Evolutionary conservation across 2,888 invertebrate genomes (phyloP).

Genomic region (Standfussiana lucernea): DNA sequence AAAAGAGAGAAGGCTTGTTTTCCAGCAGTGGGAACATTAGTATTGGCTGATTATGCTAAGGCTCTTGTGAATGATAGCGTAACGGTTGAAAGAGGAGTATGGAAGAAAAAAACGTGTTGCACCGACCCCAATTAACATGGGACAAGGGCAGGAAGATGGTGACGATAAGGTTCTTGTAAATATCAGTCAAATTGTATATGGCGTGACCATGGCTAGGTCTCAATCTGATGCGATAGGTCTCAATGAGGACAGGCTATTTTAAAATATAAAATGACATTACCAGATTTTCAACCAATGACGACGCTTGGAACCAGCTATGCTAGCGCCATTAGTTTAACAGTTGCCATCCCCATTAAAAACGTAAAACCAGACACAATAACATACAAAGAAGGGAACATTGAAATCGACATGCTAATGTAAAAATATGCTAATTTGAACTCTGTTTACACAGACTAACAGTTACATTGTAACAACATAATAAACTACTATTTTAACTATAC

Average conservation of each 20-base stretch:
- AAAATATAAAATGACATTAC: neutral
- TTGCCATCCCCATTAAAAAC: neutral
- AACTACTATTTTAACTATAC: slow-evolving; percentile 63
- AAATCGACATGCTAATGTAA: slow-evolving; percentile 40
- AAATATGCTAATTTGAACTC: slow-evolving; percentile 49
- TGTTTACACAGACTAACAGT: slow-evolving; percentile 55
- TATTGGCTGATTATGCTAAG: neutral
- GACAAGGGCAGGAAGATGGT: no score
- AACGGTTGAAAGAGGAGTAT: no score
- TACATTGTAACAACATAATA: slow-evolving; percentile 61
- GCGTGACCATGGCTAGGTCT: neutral
- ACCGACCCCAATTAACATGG: no score
- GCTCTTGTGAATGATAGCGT: neutral
- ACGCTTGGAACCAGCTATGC: neutral
- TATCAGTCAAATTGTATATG: neutral
- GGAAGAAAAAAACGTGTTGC: no score
- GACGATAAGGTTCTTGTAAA: neutral
- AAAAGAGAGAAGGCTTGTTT: no score
- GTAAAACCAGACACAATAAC: slow-evolving; percentile 30
- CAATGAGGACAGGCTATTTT: neutral
- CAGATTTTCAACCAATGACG: neutral
- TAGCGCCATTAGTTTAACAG: neutral
- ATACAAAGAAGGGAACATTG: slow-evolving; percentile 24
- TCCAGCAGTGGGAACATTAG: neutral
- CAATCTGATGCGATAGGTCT: no score